Conservation (phyloP, 2,797 vertebrate species). For the Ptychadena robeensis region DNA sequence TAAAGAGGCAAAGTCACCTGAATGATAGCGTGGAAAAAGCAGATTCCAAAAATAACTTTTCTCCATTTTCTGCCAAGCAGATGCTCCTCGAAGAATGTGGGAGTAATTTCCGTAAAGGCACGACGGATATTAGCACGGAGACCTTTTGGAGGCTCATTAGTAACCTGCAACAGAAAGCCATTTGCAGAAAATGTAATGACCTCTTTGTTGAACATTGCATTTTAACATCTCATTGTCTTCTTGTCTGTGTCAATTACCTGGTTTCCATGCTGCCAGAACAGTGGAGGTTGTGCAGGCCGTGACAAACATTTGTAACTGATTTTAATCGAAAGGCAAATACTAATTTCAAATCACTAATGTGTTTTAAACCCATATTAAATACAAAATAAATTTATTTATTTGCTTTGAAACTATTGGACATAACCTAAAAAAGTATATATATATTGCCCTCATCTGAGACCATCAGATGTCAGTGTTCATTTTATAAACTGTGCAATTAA, state of each 20-base stretch:
- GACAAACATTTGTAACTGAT: slow-evolving; percentile 18
- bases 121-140: slow-evolving; percentile 80
- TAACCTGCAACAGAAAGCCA: slow-evolving; percentile 71
- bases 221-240: slow-evolving; percentile 33
- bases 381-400: not conserved
- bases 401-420: not conserved
- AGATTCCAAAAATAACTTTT: slow-evolving; percentile 81
- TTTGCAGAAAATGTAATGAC: slow-evolving; percentile 39
- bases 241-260: slow-evolving; percentile 40
- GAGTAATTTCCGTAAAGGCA: slow-evolving; percentile 80
- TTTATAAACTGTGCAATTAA: too few relatives aligned
- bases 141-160: slow-evolving; percentile 83
- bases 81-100: slow-evolving; percentile 80
- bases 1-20: slow-evolving; percentile 69
- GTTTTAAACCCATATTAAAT: not conserved
- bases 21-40: slow-evolving; percentile 82
- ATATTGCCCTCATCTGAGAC: too few relatives aligned
- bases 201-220: slow-evolving; percentile 37
- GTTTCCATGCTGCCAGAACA: not conserved
- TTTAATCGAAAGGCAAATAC: not conserved
- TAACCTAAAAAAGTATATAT: too few relatives aligned
- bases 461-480: too few relatives aligned
- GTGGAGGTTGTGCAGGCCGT: not conserved
- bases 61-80: slow-evolving; percentile 77
- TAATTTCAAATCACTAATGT: not conserved